Conservation (phyloP, 2,113 vertebrate species). For the Archilochus colubris region DNA sequence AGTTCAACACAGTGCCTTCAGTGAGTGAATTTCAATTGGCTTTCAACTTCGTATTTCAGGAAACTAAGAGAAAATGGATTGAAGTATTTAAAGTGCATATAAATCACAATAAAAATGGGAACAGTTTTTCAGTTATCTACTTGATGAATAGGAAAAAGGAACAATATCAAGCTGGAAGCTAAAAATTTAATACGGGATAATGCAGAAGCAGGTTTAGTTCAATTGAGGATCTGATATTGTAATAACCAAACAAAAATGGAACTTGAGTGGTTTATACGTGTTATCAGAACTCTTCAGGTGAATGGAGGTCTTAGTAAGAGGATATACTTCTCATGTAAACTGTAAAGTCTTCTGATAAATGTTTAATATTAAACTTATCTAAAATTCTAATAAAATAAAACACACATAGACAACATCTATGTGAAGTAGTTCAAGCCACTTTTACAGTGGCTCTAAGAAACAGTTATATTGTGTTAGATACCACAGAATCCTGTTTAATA, state of each 20-base stretch:
- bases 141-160: constrained; percentile 27
- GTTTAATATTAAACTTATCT: constrained; percentile 53
- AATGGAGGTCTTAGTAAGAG: constrained; percentile 40
- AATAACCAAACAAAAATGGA: constrained; percentile 49
- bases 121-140: constrained; percentile 6
- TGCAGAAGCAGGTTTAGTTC: constrained; percentile 7
- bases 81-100: constrained; percentile 19
- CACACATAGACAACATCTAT: constrained; percentile 2
- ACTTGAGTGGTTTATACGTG: constrained; percentile 3
- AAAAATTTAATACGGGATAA: constrained; percentile 45
- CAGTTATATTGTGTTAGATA: not conserved
- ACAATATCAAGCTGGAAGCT: constrained; percentile 34
- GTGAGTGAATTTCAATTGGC: not conserved
- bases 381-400: constrained; percentile 49
- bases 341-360: constrained; percentile 29
- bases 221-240: constrained; percentile 17
- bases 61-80: constrained; percentile 18
- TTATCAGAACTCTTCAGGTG: constrained; percentile 50
- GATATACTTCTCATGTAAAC: constrained; percentile 33
- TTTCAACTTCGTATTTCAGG: not conserved
- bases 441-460: not conserved
- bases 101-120: not conserved
- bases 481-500: not conserved
- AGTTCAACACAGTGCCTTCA: not conserved
- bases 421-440: not conserved